Conservation (phyloP, 2,113 vertebrate species). For the Equus przewalskii region DNA sequence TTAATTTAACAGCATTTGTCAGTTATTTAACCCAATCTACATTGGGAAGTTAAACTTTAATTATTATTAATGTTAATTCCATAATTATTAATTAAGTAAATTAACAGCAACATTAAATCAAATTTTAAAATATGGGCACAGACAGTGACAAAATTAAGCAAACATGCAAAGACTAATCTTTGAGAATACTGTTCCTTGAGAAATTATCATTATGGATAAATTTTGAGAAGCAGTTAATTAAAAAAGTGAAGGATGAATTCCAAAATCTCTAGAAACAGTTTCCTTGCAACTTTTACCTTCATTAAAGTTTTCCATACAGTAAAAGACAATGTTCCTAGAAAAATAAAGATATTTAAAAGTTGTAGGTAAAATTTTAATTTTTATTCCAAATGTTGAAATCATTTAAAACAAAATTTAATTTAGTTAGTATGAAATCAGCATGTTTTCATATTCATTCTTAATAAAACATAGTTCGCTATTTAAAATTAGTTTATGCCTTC, state of each 20-base stretch:
- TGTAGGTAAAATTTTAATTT: not conserved
- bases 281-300: slow-evolving; percentile 27
- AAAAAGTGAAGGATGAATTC: slow-evolving; percentile 8
- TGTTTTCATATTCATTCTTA: not conserved
- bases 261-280: slow-evolving; percentile 10
- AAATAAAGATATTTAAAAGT: not conserved
- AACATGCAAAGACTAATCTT: not conserved
- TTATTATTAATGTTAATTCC: not conserved
- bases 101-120: not conserved
- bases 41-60: not conserved
- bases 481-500: not conserved
- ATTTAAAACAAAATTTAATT: not conserved
- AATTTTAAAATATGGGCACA: not conserved
- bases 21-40: not conserved
- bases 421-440: not conserved
- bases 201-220: not conserved
- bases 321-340: slow-evolving; percentile 22
- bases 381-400: not conserved
- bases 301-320: not conserved
- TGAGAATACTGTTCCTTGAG: not conserved
- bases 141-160: slow-evolving; percentile 7
- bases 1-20: not conserved
- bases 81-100: not conserved
- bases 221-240: slow-evolving; percentile 31
- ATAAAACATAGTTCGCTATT: not conserved